phyloP scores from a whole-genome alignment of 2,113 vertebrate genomes.

The Paedocypris sp. region DNA sequence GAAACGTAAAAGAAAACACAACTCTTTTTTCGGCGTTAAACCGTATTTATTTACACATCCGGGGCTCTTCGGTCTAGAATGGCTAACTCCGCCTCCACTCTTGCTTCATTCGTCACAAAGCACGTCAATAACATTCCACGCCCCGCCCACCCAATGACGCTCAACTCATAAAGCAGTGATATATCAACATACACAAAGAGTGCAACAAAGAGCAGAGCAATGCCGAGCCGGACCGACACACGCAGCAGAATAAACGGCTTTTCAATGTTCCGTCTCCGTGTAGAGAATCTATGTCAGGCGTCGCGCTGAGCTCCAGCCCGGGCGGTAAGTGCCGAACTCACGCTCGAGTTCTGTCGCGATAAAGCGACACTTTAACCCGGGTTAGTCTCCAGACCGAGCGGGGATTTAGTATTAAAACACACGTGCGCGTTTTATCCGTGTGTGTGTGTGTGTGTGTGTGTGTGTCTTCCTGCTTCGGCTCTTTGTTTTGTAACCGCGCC shows the following conservation, averaged over 20 bases:
- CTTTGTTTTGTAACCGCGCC: constrained; percentile 32
- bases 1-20: background rate
- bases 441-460: background rate
- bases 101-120: constrained; percentile 36
- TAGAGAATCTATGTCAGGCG: constrained; percentile 17
- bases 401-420: too few relatives aligned
- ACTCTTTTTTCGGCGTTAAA: background rate
- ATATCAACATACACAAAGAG: constrained; percentile 60
- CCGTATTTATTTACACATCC: constrained; percentile 81
- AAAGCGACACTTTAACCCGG: too few relatives aligned
- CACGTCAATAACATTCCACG: constrained; percentile 35
- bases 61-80: constrained; percentile 42
- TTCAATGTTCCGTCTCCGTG: background rate
- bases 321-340: constrained; percentile 65
- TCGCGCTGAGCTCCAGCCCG: constrained; percentile 43
- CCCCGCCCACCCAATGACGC: constrained; percentile 56
- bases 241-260: too few relatives aligned
- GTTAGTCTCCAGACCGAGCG: too few relatives aligned
- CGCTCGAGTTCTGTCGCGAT: too few relatives aligned
- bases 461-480: constrained; percentile 4
- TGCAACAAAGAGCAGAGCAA: constrained; percentile 59
- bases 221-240: constrained; percentile 44
- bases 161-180: constrained; percentile 48
- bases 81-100: constrained; percentile 21
- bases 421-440: background rate